These are phyloP conservation scores for Diglossa cyanea DNA, from an alignment of 2,797 vertebrate genomes.

Conservation along the genomic window DNA sequence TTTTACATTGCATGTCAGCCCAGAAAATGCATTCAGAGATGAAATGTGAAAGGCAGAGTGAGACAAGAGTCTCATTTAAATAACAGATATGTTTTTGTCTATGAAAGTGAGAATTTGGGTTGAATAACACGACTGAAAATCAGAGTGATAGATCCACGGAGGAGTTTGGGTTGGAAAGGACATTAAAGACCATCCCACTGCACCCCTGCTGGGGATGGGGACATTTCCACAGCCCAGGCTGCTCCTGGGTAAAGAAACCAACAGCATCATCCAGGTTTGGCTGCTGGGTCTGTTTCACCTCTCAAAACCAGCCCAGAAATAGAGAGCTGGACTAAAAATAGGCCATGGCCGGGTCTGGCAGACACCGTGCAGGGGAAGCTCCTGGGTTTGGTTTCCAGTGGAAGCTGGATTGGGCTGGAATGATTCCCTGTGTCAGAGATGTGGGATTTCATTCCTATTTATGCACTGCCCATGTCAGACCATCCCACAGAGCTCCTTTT, in stretches of 20 bases:
- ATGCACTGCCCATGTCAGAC: neutral
- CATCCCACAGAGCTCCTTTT: neutral
- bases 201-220: neutral
- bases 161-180: neutral
- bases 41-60: neutral
- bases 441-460: neutral
- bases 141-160: neutral
- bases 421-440: neutral
- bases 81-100: neutral
- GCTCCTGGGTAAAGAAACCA: neutral
- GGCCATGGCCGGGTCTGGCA: neutral
- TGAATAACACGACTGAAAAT: neutral
- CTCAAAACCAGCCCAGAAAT: slow-evolving; percentile 22
- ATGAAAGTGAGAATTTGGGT: neutral
- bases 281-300: neutral
- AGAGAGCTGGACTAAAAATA: slow-evolving; percentile 44
- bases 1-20: neutral
- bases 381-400: neutral
- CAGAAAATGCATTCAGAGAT: neutral
- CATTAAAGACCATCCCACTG: neutral
- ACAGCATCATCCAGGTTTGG: neutral
- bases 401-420: neutral
- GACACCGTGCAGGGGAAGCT: neutral
- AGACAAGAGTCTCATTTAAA: neutral
- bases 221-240: neutral